Base-by-base conservation (phyloP, 37 sponge, comb jelly and placozoan species). In the Petrosia ficiformis region DNA sequence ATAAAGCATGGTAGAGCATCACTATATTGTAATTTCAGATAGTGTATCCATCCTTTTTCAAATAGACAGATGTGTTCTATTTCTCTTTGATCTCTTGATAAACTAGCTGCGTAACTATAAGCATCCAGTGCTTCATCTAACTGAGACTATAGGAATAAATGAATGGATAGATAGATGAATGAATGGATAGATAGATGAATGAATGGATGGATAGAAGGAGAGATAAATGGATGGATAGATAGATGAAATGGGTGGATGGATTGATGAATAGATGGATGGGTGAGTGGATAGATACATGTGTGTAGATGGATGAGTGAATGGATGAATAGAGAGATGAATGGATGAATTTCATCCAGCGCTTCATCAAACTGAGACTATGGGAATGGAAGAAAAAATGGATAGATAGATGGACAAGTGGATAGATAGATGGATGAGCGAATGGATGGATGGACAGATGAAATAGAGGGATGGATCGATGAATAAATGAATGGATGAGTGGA, bases 51-150 rank as follows among this genome's bases (percentile, higher is more conserved):
- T 48, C 92, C 94, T 82, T 86, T 86, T 73, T 94, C 94, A 67
- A 86, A 94, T 28, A 90, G 82, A 4, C 70, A 57, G 41, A 94
- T 79, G 78, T 94, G 94, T 58, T 94, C 87, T 5, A 94, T 66
- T 52, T 90, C 94, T 32, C 87, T 63, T 69, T 94, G 94, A 25
- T 86, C 93, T 32, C 72, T 41, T 30, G 88, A 40, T 30, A 70
- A 58, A 34, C 43, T 32, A 39, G 85, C 84, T 1, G 94, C 90
- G n/a, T 42, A 58, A 43, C 83, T 78, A 67, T 84, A 94, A 42
- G 75, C 87, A 28, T 59, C 60, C 42, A 90, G 78, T n/a, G 94
- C 87, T 54, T 86, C 59, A 30, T 21, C 26, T 52, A 90, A 61
- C 31, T 86, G 59, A 57, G 83, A 71, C 70, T 74, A 72, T 0